phyloP scores from a whole-genome alignment of 2,113 vertebrate genomes.

The Lophotis ruficrista region DNA sequence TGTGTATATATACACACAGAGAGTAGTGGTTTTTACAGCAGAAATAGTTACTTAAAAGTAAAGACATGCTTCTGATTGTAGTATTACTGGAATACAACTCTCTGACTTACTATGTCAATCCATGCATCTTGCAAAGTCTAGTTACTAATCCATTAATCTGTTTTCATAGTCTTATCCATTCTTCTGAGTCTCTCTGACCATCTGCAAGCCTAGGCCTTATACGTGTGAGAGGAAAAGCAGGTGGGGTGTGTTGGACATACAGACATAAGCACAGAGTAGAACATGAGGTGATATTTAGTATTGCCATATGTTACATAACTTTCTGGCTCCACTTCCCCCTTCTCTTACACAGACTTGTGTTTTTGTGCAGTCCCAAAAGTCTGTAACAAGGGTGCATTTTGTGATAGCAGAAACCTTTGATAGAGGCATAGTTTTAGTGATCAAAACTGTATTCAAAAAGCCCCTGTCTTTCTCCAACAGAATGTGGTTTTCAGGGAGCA shows the following conservation, averaged over 20 bases:
- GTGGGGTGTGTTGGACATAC: accelerated
- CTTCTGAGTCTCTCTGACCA: neutral
- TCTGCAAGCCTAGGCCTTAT: neutral
- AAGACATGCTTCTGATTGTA: neutral
- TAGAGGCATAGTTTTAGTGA: neutral
- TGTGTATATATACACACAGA: neutral
- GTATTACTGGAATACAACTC: neutral
- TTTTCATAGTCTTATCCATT: neutral
- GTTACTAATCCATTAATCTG: neutral
- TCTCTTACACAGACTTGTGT: neutral
- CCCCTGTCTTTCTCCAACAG: neutral
- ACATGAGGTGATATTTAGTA: neutral
- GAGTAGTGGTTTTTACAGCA: neutral
- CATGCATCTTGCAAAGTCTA: neutral
- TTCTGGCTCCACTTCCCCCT: neutral
- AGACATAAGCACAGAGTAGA: neutral
- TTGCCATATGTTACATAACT: neutral
- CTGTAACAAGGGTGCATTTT: neutral
- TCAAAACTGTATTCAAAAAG: neutral
- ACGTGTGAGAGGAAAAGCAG: neutral
- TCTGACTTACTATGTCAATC: neutral
- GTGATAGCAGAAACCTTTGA: neutral
- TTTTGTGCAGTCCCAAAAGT: neutral
- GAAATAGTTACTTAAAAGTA: neutral
- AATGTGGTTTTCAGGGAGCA: neutral